A percentile compares a stretch with the other conserved stretches of the same genome.
phyloP scores from a whole-genome alignment of 1,140 invertebrate species.

The Eulimnadia texana region DNA sequence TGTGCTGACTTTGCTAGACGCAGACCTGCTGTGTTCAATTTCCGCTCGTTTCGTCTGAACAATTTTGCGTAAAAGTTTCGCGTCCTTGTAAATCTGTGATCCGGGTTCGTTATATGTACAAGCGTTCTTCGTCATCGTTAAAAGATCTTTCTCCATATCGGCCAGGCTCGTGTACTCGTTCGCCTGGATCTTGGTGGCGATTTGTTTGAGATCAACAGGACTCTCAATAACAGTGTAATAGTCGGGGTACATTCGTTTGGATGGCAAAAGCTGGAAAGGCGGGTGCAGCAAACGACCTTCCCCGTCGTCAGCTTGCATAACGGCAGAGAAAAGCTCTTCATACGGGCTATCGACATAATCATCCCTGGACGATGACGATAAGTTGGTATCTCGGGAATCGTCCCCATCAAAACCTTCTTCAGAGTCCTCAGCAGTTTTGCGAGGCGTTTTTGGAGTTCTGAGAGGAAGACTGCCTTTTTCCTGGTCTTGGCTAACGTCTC shows the following conservation, averaged over 20 bases:
- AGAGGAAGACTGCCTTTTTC: slow-evolving; percentile 41
- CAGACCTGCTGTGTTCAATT: slow-evolving; percentile 41
- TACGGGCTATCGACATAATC: slow-evolving; percentile 50
- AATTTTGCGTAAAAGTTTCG: slow-evolving; percentile 70
- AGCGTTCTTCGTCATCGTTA: slow-evolving; percentile 87
- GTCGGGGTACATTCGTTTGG: slow-evolving; percentile 79
- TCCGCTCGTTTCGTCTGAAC: slow-evolving; percentile 30
- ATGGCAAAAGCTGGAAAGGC: slow-evolving; percentile 78
- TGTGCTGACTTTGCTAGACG: slow-evolving; percentile 29
- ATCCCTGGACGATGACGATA: slow-evolving; percentile 50
- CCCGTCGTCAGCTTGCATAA: slow-evolving; percentile 57
- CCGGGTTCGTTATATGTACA: slow-evolving; percentile 92
- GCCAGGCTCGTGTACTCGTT: slow-evolving; percentile 54
- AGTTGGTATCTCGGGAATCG: slow-evolving; percentile 45
- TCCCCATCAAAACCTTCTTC: slow-evolving; percentile 27
- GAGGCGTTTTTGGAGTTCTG: slow-evolving; percentile 35
- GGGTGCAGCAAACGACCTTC: slow-evolving; percentile 65
- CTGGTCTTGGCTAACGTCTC: slow-evolving; percentile 29
- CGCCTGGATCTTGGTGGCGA: slow-evolving; percentile 79
- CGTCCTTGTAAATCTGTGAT: slow-evolving; percentile 92
- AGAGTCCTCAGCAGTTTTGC: slow-evolving; percentile 21
- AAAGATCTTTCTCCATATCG: slow-evolving; percentile 80
- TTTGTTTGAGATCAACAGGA: slow-evolving; percentile 87
- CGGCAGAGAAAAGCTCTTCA: slow-evolving; percentile 68
- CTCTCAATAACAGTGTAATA: slow-evolving; percentile 92